These are phyloP conservation scores for Brenthis ino DNA, from an alignment of 2,888 invertebrate species.

Conservation along the genomic window DNA sequence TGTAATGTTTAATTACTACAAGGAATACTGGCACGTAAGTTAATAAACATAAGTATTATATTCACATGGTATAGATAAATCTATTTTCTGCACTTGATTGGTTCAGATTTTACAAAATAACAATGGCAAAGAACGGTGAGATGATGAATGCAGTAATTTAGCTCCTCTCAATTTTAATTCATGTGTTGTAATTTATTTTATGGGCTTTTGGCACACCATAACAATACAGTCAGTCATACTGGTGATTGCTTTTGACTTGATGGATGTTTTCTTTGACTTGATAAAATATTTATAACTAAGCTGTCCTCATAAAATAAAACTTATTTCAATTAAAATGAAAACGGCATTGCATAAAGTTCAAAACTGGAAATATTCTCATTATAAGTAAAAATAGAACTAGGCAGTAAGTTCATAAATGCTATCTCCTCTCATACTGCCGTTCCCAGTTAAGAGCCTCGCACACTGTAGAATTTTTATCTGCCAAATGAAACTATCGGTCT, in stretches of 20 bases:
- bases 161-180: conserved; percentile 18
- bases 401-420: too few species aligned
- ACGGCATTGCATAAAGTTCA: too few species aligned
- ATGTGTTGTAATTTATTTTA: conserved; percentile 21
- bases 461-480: too few species aligned
- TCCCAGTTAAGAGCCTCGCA: too few species aligned
- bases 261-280: conserved; percentile 1
- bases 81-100: conserved; percentile 10
- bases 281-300: conserved; percentile 4
- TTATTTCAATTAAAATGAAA: too few species aligned
- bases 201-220: conserved; percentile 22
- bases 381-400: too few species aligned
- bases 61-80: neutral
- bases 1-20: neutral
- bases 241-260: conserved; percentile 14
- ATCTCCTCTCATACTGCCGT: too few species aligned
- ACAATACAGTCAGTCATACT: conserved; percentile 18
- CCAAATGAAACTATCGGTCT: too few species aligned
- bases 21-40: neutral
- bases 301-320: too few species aligned
- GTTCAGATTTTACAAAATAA: neutral
- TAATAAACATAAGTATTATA: neutral
- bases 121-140: conserved; percentile 10
- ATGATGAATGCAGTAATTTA: conserved; percentile 23
- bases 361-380: too few species aligned